Evolutionary conservation across 2,113 vertebrate species (phyloP).

Genomic region (Myotis brandtii): DNA sequence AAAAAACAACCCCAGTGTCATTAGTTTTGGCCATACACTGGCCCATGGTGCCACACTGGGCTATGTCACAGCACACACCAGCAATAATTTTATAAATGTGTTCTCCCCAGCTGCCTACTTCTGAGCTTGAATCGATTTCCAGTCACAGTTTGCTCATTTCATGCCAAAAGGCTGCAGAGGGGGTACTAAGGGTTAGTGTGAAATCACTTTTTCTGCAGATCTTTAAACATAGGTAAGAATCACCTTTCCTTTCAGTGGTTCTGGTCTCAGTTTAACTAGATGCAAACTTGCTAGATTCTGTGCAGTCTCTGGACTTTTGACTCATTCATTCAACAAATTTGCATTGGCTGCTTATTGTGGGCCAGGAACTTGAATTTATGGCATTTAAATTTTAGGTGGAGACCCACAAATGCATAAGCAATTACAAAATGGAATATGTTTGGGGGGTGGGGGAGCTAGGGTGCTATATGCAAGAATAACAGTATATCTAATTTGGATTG

Average conservation of each 20-base stretch:
- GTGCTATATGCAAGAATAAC: not conserved
- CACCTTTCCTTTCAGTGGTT: not conserved
- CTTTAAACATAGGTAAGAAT: conserved; percentile 56
- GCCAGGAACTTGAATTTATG: not conserved
- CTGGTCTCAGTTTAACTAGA: conserved; percentile 28
- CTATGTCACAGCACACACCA: conserved; percentile 50
- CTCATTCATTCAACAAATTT: not conserved
- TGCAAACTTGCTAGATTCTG: not conserved
- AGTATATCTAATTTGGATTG: not conserved
- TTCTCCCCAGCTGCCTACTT: conserved; percentile 61
- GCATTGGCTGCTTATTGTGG: not conserved
- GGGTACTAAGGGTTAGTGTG: not conserved
- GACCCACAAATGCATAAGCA: not conserved
- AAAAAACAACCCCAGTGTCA: not conserved
- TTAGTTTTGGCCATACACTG: conserved; percentile 57
- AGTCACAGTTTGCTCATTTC: conserved; percentile 70
- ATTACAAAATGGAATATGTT: not conserved
- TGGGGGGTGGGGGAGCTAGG: not conserved
- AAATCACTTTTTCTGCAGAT: conserved; percentile 66
- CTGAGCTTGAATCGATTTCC: conserved; percentile 74
- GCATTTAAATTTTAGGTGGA: not conserved
- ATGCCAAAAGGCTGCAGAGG: conserved; percentile 47
- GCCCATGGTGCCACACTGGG: not conserved
- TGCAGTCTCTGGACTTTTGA: not conserved
- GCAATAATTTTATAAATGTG: conserved; percentile 64